Evolutionary conservation across 1,140 invertebrate genomes (phyloP), one percentile per base, ranked within the genome.

Genomic region (Frieseomelitta varia): DNA sequence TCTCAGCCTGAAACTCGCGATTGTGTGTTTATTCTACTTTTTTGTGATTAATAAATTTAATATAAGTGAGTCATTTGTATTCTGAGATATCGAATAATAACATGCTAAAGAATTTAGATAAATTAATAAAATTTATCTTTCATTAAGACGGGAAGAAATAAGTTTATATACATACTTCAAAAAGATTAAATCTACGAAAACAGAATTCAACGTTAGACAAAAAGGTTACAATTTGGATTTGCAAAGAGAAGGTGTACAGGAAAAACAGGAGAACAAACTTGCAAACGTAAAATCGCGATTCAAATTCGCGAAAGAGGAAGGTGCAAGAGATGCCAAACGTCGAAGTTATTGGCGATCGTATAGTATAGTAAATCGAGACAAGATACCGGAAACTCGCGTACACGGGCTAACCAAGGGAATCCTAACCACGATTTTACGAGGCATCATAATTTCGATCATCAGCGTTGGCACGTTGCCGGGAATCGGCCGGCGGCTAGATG

Each of bases 391-490:
- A 3, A 30, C 55, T 69, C 78, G 67, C 75, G 55, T 75, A 55
- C 56, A 56, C 8, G 12, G 30, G 14, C 65, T 47, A 68, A 47
- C 55, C 63, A 77, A 65, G 69, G 73, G 65, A 65, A 75, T 88
- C 63, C 79, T 85, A 79, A 88, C 74, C 75, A 86, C 79, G 65
- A 39, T 61, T 88, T 88, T 82, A 88, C 67, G 79, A 75, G 72
- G 58, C 76, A 73, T 74, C 75, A 74, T 88, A 85, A 85, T 84
- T 85, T 75, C 27, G 30, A 27, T 27, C 79, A 89, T 89, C 86
- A 53, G 51, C 58, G 27, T 55, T 90, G 88, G 88, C 88, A 90
- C 86, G 78, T 90, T 88, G 73, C 86, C 88, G 84, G 84, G 86
- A 88, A 86, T 74, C 77, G 78, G 73, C 77, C 79, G 12, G 27